Base-by-base conservation (phyloP, 64 coral and sea anemone genomes). In the Exaiptasia diaphana region DNA sequence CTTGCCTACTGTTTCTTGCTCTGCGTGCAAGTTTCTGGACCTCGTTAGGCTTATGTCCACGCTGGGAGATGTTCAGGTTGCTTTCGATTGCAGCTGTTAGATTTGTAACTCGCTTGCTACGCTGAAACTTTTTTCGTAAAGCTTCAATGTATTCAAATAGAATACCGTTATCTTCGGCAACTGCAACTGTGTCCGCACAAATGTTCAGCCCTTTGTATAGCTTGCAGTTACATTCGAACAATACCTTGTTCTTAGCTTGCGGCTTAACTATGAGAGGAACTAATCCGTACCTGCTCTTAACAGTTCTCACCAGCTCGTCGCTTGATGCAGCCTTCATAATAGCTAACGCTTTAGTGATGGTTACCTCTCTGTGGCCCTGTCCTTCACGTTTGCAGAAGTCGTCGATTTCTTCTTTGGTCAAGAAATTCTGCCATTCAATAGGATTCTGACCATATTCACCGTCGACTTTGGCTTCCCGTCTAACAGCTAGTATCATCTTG, bases 371-470 rank as follows among this genome's bases (percentile, higher is more conserved):
- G 29, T 88, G 74, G 13, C 3, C 26, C 14, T 28, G 36, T 21
- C 38, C 74, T 52, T 53, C 34, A 69, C 15, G 43, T 10, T 26
- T 23, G 30, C 41, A 46, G 9, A 38, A 32, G 35, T 68, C 74
- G 26, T 88, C 46, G 15, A 88, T 80, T 58, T 88, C 75, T 25
- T 5, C 24, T 46, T 88, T 88, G 18, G 85, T 68, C 49, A 88
- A 71, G 39, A 65, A 88, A 40, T 73, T 73, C 17, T 71, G 18
- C 75, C 75, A 88, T 43, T 86, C 71, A 27, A 77, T 62, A 23
- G 71, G 83, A 62, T 86, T 86, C 42, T 76, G 71, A 22, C 71
- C 83, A 86, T 56, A 86, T 21, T 32, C 71, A 76, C 83, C 38
- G 25, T 28, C 32, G 32, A 80, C 44, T 30, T 52, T 38, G 34